Base-by-base conservation (phyloP, 2,113 vertebrate genomes). In the Hemibagrus wyckioides region DNA sequence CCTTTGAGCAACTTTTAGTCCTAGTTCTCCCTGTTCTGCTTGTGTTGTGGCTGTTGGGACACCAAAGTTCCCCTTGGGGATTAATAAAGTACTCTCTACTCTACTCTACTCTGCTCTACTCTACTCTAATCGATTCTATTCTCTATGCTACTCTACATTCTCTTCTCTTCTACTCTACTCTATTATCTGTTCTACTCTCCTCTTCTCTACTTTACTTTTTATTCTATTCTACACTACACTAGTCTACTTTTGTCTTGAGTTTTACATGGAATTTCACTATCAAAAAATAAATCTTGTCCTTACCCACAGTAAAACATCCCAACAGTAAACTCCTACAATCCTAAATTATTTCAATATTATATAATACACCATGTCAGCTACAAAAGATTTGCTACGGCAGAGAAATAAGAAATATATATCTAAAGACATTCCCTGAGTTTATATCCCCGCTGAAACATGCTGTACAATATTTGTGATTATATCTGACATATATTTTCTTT, bases 301-400 rank as follows among this genome's bases (percentile, higher is more conserved):
- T 36, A 33, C 17, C 17, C 28, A 50, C 81, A n/a, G n/a, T 48
- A 48, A 48, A 48, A 48, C 23, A 21, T n/a, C 39, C 14, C 39
- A 41, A 28, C 25, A 23, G 69, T 13, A 44, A 48, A n/a, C 59
- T 59, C 25, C 10, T 57, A 39, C 19, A 25, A 30, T 59, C 23
- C 11, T 75, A 19, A 75, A 30, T 84, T 59, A 76, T 59, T 48
- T 41, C 59, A 59, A 11, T 85, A 76, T 19, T 85, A 75, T 75
- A 30, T 33, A 73, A 75, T 39, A 25, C 30, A 79, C 4, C n/a
- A 76, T 44, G 21, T 14, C 69, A 59, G 48, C 50, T 44, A 85
- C 17, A 61, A 39, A 25, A 19, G 23, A 25, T 59, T 73, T 52
- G 30, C 33, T 44, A 41, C 28, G 36, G 33, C 50, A 56, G 33